Percentiles rank a stretch among this genome's conserved stretches.
Evolutionary conservation across 2,797 vertebrate species (phyloP).

Genomic region (Trematomus bernacchii): DNA sequence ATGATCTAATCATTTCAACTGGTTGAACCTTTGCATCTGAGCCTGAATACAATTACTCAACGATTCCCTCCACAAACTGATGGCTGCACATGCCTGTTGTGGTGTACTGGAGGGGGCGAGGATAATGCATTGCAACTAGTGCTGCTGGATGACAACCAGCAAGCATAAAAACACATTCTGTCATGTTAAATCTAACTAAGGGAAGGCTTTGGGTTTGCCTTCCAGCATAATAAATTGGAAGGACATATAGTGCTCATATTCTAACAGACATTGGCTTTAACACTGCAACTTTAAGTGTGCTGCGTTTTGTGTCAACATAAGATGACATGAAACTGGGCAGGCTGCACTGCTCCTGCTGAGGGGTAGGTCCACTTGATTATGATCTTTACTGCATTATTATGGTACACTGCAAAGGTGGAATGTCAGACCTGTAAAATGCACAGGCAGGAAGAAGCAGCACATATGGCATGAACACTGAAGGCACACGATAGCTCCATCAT

Average conservation of each 20-base stretch:
- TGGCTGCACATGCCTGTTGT: slow-evolving; percentile 49
- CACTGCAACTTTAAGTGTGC: slow-evolving; percentile 22
- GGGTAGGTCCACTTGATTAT: slow-evolving; percentile 61
- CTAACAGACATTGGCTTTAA: slow-evolving; percentile 15
- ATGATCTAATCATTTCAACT: slow-evolving; percentile 56
- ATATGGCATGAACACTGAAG: slow-evolving; percentile 47
- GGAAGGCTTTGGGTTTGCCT: slow-evolving; percentile 1
- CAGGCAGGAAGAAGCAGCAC: slow-evolving; percentile 60
- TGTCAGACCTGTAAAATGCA: slow-evolving; percentile 73
- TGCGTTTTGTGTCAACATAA: slow-evolving; percentile 24
- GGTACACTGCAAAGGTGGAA: slow-evolving; percentile 78
- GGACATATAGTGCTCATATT: slow-evolving; percentile 9
- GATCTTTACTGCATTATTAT: slow-evolving; percentile 76
- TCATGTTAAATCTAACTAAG: slow-evolving; percentile 10
- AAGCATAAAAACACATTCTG: slow-evolving; percentile 45
- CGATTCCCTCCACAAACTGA: slow-evolving; percentile 27
- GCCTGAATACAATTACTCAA: slow-evolving; percentile 37
- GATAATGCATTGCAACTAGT: slow-evolving; percentile 42
- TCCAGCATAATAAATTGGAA: background rate
- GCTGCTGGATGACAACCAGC: slow-evolving; percentile 41
- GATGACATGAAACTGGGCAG: slow-evolving; percentile 38
- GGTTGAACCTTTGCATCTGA: slow-evolving; percentile 31
- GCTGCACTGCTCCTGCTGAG: slow-evolving; percentile 41
- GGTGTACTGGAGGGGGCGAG: slow-evolving; percentile 38
- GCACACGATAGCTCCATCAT: slow-evolving; percentile 38